A percentile compares a stretch with the other conserved stretches of the same genome.
Conservation (phyloP, 2,888 invertebrate species). For the Lithophane ornitopus region DNA sequence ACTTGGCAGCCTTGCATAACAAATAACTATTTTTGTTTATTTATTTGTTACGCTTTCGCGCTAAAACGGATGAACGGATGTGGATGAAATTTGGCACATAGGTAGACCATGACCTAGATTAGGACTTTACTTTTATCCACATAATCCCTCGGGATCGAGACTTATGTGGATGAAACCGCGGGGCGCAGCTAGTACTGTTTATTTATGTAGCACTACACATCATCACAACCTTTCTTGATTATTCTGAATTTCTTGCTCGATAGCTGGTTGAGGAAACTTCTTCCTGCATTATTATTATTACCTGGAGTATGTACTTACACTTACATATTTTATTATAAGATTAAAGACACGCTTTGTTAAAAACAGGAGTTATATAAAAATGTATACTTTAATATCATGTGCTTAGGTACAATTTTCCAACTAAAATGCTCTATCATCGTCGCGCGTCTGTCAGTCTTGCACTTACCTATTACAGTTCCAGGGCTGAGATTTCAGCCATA, state of each 20-base stretch:
- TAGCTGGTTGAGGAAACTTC: neutral
- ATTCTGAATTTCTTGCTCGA: neutral
- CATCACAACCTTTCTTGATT: neutral
- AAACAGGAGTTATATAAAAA: neutral
- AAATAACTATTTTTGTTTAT: too few relatives aligned
- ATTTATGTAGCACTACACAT: too few relatives aligned
- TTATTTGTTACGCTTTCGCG: too few relatives aligned
- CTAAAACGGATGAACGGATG: too few relatives aligned
- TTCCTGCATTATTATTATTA: neutral
- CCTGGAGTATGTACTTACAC: neutral
- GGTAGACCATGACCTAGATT: too few relatives aligned
- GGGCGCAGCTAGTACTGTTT: too few relatives aligned
- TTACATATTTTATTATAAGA: neutral
- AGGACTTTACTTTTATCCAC: too few relatives aligned
- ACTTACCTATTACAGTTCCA: neutral
- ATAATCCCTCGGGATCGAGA: too few relatives aligned
- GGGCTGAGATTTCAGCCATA: neutral
- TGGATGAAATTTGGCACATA: too few relatives aligned
- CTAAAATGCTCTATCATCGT: neutral
- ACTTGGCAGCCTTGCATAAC: too few relatives aligned
- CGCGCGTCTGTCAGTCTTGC: neutral
- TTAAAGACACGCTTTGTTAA: neutral
- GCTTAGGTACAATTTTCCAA: neutral
- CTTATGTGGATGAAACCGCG: too few relatives aligned
- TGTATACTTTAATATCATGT: neutral